phyloP scores from a whole-genome alignment of 2,113 vertebrate genomes.

The Lasiurus borealis region DNA sequence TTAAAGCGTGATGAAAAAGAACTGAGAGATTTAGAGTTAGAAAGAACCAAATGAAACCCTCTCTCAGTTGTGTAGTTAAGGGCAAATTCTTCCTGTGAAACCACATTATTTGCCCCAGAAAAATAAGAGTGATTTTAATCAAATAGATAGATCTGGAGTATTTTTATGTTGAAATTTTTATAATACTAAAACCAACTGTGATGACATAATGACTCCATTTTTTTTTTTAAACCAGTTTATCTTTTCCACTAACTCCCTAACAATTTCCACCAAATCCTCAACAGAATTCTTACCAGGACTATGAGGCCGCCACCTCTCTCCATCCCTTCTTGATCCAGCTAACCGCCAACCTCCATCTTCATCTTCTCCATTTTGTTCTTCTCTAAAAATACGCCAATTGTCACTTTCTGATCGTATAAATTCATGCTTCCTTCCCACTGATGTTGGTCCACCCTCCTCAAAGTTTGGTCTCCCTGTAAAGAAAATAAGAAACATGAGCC shows the following conservation, averaged over 20 bases:
- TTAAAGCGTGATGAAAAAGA: constrained; percentile 51
- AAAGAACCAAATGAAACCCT: constrained; percentile 47
- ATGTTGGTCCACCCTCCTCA: constrained; percentile 91
- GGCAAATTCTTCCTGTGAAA: constrained; percentile 58
- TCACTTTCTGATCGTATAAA: constrained; percentile 98
- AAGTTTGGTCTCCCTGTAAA: constrained; percentile 94
- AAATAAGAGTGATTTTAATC: constrained; percentile 57
- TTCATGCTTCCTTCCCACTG: constrained; percentile 94
- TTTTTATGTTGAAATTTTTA: background rate
- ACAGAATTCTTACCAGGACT: constrained; percentile 93
- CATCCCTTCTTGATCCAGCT: constrained; percentile 92
- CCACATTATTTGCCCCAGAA: constrained; percentile 39
- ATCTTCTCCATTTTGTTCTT: constrained; percentile 97
- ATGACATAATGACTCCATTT: background rate
- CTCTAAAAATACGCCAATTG: constrained; percentile 96
- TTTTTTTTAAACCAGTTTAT: background rate
- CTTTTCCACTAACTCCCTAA: background rate
- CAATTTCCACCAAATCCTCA: background rate
- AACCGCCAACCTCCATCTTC: constrained; percentile 95
- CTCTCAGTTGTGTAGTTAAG: background rate
- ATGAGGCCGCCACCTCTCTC: constrained; percentile 95
- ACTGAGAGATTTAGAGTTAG: background rate
- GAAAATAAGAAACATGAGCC: constrained; percentile 61
- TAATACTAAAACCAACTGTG: background rate
- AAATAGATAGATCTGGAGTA: background rate